Base-by-base conservation (phyloP, 2,113 vertebrate species). In the Dipodomys spectabilis region DNA sequence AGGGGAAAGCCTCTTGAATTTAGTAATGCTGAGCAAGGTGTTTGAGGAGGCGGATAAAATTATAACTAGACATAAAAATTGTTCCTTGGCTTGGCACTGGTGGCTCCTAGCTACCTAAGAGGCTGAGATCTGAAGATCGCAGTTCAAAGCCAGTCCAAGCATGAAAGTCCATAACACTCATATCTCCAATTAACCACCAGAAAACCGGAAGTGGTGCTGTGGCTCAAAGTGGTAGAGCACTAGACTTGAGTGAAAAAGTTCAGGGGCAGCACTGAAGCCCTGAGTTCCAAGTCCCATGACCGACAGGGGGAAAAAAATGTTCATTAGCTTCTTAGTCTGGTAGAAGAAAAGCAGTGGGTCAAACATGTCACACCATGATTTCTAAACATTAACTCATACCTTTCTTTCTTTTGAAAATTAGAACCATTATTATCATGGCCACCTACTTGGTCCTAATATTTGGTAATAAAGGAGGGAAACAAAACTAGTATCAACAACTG, bases 391-490 rank as follows among this genome's bases (percentile, higher is more conserved):
- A 73, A n/a, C 62, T 69, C 16, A 11, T 16, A 23, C 2, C 68
- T 30, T 69, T 6, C 25, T 49, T 32, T 65, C 25, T 82, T 60
- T 27, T 77, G 23, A 5, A 49, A 77, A 67, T 60, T 35, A 2
- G 11, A 19, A 9, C 53, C 11, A 28, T 7, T 5, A 2, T 57
- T 57, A 57, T 91, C 10, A 0, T 73, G 57, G 64, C 90, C 30
- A 44, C 78, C 45, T 64, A 11, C 23, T 20, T 30, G 35, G 25
- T 77, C 25, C 3, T 85, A 82, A 49, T 9, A 45, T 90, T 39
- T 92, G 68, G 11, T 77, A 44, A 72, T 69, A 44, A 86, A 85
- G 32, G 19, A 82, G 90, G 57, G 23, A 84, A 85, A 69, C 73
- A 30, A 94, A 65, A 79, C 45, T 5, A 93, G 19, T 32, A 86